Evolutionary conservation across 2,113 vertebrate species (phyloP).

Genomic region (Zosterops pallidus): DNA sequence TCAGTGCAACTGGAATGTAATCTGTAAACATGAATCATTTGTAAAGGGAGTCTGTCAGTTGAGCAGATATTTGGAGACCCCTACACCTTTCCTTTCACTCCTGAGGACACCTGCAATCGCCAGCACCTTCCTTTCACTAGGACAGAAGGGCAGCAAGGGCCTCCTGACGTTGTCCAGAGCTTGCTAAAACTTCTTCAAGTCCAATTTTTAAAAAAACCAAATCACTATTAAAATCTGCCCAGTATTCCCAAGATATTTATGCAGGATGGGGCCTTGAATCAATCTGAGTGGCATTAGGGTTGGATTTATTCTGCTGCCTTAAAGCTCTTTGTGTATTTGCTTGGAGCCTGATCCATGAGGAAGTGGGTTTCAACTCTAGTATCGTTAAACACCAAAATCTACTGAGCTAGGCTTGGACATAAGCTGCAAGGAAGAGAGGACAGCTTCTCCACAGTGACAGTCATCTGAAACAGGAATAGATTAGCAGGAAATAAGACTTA

Average conservation of each 20-base stretch:
- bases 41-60: neutral
- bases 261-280: neutral
- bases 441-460: neutral
- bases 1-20: neutral
- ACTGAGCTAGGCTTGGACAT: neutral
- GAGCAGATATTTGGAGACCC: neutral
- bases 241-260: neutral
- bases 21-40: neutral
- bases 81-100: neutral
- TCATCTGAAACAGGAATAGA: neutral
- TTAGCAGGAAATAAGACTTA: neutral
- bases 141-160: fast-evolving
- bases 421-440: neutral
- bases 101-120: neutral
- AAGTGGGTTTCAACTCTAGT: neutral
- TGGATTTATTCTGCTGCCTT: neutral
- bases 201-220: neutral
- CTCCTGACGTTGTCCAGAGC: neutral
- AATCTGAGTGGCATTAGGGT: neutral
- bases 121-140: neutral
- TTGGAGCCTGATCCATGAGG: neutral
- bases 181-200: neutral
- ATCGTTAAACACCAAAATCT: neutral
- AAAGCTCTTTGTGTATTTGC: neutral
- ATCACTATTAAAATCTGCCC: neutral